Evolutionary conservation across 2,113 vertebrate genomes (phyloP).

Genomic region (Lophura nycthemera): DNA sequence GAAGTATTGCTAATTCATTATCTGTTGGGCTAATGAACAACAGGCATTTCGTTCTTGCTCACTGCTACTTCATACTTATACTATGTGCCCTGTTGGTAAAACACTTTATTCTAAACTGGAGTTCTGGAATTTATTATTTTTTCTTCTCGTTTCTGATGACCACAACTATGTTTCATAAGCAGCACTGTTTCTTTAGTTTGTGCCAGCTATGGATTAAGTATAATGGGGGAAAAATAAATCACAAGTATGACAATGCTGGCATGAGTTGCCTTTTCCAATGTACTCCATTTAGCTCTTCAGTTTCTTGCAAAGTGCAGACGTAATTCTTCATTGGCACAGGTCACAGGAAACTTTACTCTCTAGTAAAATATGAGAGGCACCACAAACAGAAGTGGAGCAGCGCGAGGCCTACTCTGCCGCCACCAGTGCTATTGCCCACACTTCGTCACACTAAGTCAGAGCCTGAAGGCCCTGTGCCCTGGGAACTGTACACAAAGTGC

Average conservation of each 20-base stretch:
- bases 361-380: neutral
- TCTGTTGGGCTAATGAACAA: conserved; percentile 66
- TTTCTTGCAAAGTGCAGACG: neutral
- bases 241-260: neutral
- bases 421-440: neutral
- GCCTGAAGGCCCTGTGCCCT: neutral
- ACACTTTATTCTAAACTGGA: conserved; percentile 45
- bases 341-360: neutral
- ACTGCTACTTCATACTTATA: conserved; percentile 56
- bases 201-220: conserved; percentile 48
- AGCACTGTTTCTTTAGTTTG: conserved; percentile 38
- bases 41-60: conserved; percentile 56
- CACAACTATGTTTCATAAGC: conserved; percentile 55
- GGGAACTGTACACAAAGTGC: neutral
- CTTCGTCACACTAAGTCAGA: neutral
- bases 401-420: neutral
- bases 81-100: conserved; percentile 62
- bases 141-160: conserved; percentile 65
- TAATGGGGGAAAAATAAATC: conserved; percentile 19
- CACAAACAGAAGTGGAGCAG: neutral
- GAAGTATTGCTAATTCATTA: conserved; percentile 67
- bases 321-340: neutral
- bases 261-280: neutral
- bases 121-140: conserved; percentile 76
- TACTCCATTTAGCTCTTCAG: neutral